Evolutionary conservation across 2,888 invertebrate species (phyloP), one percentile per base, ranked within the genome.

Genomic region (Eupithecia subumbrata): DNA sequence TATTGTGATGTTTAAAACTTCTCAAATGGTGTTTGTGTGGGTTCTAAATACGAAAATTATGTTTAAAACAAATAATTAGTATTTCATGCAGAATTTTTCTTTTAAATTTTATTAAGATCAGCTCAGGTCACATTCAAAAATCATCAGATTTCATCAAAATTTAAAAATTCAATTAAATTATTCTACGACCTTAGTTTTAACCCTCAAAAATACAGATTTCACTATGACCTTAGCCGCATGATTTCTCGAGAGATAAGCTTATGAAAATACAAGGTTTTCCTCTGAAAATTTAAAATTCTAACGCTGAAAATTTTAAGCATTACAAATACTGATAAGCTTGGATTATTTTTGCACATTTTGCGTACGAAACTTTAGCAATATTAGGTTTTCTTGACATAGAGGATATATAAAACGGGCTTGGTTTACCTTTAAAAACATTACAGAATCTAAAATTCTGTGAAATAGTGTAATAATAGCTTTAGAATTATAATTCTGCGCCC

Each of bases 171-270:
- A 12, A 22, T 60, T 4, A 18, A 8, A 67, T 67, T 68, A 56
- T 56, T 14, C 60, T 40, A 63, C 30, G 16, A 43, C n/a, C 60
- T 67, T 75, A 56, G 72, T 30, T 70, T 69, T 30, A 69, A 66
- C 71, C 69, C 48, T 18, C 69, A 69, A 73, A 73, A 72, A 66
- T 73, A 69, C 66, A 56, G 52, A 66, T 71, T 75, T 71, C 43
- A n/a, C 52, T 63, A 64, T 71, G 43, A 67, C 43, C 72, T 71
- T 77, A 78, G 74, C 73, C 71, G 77, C 79, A 80, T 74, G 81
- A 84, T 85, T 82, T 78, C 76, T 85, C 82, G 83, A 67, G 80
- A 82, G 83, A 84, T 85, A 83, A 85, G 79, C 79, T 79, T 80
- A 72, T 64, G 77, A 72, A 82, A 80, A 79, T 77, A 71, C 77